Conservation (phyloP, 2,888 invertebrate genomes). For the Hymenopus coronatus region DNA sequence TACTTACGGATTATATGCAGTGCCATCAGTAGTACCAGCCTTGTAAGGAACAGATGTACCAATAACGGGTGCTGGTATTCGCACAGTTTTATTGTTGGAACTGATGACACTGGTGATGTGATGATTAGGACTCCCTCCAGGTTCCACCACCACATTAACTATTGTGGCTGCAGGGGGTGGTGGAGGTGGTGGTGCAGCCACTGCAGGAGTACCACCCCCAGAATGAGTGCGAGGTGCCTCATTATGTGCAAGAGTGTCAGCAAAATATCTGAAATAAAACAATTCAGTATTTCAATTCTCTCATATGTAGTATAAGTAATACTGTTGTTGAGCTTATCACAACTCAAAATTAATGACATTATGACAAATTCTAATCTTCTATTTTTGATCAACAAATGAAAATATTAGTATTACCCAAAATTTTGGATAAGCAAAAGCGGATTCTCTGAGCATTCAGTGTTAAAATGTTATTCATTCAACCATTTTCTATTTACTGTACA, state of each 20-base stretch:
- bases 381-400: too few relatives aligned
- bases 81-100: conserved; percentile 4
- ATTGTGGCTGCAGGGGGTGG: background rate
- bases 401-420: too few relatives aligned
- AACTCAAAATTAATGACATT: too few relatives aligned
- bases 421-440: too few relatives aligned
- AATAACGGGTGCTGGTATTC: background rate
- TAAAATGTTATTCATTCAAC: too few relatives aligned
- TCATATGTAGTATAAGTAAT: too few relatives aligned
- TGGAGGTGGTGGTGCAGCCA: conserved; percentile 31
- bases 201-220: conserved; percentile 25
- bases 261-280: conserved; percentile 48
- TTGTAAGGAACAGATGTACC: background rate
- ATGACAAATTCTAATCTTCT: too few relatives aligned
- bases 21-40: background rate
- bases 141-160: conserved; percentile 2
- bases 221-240: conserved; percentile 43
- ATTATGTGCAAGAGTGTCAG: conserved; percentile 52
- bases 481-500: too few relatives aligned
- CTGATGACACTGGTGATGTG: conserved; percentile 27
- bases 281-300: background rate
- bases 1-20: conserved; percentile 2
- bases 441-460: too few relatives aligned
- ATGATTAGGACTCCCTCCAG: conserved; percentile 1
- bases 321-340: too few relatives aligned